Conservation (phyloP, 2,888 invertebrate genomes). For the Cephus nigrinus region DNA sequence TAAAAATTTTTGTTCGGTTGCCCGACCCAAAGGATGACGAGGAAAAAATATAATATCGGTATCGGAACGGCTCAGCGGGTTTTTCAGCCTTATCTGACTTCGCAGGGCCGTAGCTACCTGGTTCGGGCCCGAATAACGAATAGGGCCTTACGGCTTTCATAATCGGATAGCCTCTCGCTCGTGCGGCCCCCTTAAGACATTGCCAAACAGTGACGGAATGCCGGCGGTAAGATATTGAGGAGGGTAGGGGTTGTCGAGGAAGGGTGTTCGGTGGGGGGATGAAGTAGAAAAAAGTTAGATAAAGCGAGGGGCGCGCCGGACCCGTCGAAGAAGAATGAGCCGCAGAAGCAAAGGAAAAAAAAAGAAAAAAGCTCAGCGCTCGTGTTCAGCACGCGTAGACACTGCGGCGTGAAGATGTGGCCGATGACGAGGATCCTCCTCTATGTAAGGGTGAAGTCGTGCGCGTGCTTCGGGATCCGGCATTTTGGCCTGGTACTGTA, state of each 20-base stretch:
- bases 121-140: slow-evolving; percentile 13
- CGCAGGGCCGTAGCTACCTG: slow-evolving; percentile 15
- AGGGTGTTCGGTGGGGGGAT: neutral
- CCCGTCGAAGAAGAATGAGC: slow-evolving; percentile 14
- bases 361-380: slow-evolving; percentile 35
- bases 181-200: slow-evolving; percentile 17
- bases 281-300: slow-evolving; percentile 35
- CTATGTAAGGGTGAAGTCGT: neutral
- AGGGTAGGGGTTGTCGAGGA: neutral
- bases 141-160: slow-evolving; percentile 7
- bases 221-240: slow-evolving; percentile 4
- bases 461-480: neutral
- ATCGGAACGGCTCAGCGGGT: neutral
- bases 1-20: neutral
- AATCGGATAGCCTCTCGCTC: slow-evolving; percentile 18
- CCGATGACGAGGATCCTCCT: neutral
- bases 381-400: slow-evolving; percentile 52
- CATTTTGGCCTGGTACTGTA: neutral
- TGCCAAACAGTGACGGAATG: slow-evolving; percentile 23
- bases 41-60: neutral
- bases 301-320: slow-evolving; percentile 35
- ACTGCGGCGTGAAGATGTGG: slow-evolving; percentile 4
- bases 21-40: too few relatives aligned
- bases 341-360: neutral
- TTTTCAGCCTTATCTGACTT: neutral